Conservation (phyloP, 1,140 invertebrate species). For the Charaxes varanes region DNA sequence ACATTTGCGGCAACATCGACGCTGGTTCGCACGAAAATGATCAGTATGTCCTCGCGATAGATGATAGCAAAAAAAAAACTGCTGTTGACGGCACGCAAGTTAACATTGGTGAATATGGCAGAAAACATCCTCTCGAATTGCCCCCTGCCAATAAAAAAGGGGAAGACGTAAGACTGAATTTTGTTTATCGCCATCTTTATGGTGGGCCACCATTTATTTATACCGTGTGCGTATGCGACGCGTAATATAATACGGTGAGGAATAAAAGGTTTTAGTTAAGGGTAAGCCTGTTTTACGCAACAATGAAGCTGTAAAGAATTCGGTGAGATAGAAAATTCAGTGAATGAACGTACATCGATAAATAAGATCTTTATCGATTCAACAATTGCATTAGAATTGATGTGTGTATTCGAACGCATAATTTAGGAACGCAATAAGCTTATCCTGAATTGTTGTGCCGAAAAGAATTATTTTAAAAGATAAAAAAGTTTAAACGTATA, state of each 20-base stretch:
- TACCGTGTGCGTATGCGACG: conserved; percentile 47
- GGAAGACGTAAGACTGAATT: conserved; percentile 60
- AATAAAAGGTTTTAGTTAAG: conserved; percentile 52
- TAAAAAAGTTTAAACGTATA: background rate
- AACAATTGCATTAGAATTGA: conserved; percentile 4
- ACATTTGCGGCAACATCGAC: conserved; percentile 17
- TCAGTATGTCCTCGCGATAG: conserved; percentile 8
- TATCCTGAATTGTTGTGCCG: background rate
- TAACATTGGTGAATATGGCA: conserved; percentile 37
- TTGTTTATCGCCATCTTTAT: conserved; percentile 72
- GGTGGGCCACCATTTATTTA: conserved; percentile 61
- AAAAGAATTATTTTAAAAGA: background rate
- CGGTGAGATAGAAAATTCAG: conserved; percentile 17
- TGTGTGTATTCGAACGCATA: conserved; percentile 7
- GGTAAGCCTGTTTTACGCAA: conserved; percentile 25
- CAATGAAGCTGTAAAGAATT: conserved; percentile 9
- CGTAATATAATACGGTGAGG: conserved; percentile 57
- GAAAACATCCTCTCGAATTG: conserved; percentile 64
- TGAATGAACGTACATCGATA: conserved; percentile 9
- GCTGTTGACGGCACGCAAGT: conserved; percentile 8
- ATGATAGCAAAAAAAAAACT: conserved; percentile 11
- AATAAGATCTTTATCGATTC: conserved; percentile 5
- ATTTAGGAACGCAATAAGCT: background rate
- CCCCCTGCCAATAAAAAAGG: conserved; percentile 69
- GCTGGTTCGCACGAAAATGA: background rate